Percentiles rank a stretch among this genome's conserved stretches.
These are phyloP conservation scores for Drosophila seclusa DNA, from an alignment of 2,888 invertebrate genomes.

Conservation along the genomic window DNA sequence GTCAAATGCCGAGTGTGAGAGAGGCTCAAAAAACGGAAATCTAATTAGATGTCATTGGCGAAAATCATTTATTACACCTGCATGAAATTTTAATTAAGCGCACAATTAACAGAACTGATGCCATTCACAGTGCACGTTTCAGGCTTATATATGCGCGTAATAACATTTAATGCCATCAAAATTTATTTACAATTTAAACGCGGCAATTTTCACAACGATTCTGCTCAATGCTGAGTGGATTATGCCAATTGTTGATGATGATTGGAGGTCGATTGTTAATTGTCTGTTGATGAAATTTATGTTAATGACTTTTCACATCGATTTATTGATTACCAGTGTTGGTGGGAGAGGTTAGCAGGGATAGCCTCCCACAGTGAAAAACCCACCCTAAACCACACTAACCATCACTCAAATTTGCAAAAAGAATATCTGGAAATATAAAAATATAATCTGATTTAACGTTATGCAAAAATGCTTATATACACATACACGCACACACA, in stretches of 20 bases:
- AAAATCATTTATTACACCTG: constrained; percentile 79
- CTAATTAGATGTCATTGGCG: constrained; percentile 66
- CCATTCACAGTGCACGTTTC: constrained; percentile 28
- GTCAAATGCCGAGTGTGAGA: neutral
- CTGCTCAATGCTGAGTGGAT: constrained; percentile 67
- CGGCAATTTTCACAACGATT: constrained; percentile 63
- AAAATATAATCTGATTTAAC: constrained; percentile 66
- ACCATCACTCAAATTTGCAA: constrained; percentile 40
- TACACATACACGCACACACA: constrained; percentile 16
- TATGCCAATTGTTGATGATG: constrained; percentile 77
- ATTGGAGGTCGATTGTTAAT: constrained; percentile 75
- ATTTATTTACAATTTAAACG: constrained; percentile 76
- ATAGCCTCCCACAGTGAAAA: constrained; percentile 7
- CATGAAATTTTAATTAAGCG: constrained; percentile 80
- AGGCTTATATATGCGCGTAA: constrained; percentile 58
- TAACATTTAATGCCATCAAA: constrained; percentile 76
- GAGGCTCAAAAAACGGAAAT: constrained; percentile 61
- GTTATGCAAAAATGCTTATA: constrained; percentile 63
- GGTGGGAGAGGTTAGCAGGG: neutral
- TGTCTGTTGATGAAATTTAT: constrained; percentile 73
- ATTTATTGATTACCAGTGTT: constrained; percentile 65
- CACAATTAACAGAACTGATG: constrained; percentile 67
- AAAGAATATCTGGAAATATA: constrained; percentile 13
- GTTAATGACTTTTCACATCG: constrained; percentile 74
- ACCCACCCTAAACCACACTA: constrained; percentile 31